Conservation (phyloP, 2,113 vertebrate species). For the Phalacrocorax aristotelis region DNA sequence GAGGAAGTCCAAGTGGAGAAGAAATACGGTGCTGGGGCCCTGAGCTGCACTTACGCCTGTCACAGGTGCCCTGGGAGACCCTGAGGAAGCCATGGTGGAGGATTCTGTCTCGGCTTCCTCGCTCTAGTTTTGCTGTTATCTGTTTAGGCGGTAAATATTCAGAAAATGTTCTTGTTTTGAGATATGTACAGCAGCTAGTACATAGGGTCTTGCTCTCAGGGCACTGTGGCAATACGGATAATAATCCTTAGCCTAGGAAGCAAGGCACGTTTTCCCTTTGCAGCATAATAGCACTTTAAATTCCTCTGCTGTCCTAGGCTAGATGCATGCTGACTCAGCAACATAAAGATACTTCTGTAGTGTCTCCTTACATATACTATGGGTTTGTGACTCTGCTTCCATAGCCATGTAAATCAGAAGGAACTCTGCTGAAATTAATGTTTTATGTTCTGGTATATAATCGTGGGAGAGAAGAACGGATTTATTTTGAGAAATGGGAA, state of each 20-base stretch:
- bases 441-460: not conserved
- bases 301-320: constrained; percentile 12
- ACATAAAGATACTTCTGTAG: not conserved
- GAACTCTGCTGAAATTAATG: not conserved
- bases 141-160: not conserved
- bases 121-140: not conserved
- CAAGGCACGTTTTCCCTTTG: not conserved
- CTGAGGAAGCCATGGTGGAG: not conserved
- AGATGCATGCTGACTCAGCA: constrained; percentile 6
- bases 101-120: not conserved
- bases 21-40: not conserved
- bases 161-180: not conserved
- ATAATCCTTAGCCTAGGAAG: not conserved
- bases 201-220: not conserved
- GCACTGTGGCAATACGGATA: not conserved
- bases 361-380: not conserved
- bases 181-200: not conserved
- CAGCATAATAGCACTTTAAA: not conserved
- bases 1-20: not conserved
- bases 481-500: constrained; percentile 3
- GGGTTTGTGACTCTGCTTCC: not conserved
- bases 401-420: constrained; percentile 15
- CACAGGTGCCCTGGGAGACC: not conserved
- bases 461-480: not conserved
- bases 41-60: not conserved